Conservation (phyloP, 2,113 vertebrate genomes). For the Puffinus mauretanicus region DNA sequence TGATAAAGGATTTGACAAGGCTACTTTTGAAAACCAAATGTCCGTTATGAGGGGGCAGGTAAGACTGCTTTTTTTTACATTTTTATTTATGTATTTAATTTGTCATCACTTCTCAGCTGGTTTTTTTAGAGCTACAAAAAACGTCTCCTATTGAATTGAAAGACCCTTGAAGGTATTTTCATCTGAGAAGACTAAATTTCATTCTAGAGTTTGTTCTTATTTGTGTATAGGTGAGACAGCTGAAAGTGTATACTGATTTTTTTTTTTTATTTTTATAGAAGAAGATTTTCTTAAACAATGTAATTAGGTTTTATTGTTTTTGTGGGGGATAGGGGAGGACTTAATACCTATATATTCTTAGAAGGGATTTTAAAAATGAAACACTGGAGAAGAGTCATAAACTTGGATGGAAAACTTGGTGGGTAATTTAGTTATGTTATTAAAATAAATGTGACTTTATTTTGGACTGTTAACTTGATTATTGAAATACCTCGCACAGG, state of each 20-base stretch:
- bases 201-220: neutral
- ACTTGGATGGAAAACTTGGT: neutral
- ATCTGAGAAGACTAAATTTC: neutral
- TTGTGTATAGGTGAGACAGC: neutral
- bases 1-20: conserved; percentile 93
- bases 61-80: conserved; percentile 40
- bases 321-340: neutral
- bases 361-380: neutral
- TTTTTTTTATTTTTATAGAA: neutral
- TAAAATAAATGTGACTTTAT: neutral
- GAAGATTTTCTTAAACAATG: neutral
- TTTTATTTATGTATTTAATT: neutral
- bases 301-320: neutral
- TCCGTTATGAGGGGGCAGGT: conserved; percentile 99
- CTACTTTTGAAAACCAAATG: conserved; percentile 97
- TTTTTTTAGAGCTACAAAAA: neutral
- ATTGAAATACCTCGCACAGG: neutral
- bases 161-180: neutral
- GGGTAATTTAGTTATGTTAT: neutral
- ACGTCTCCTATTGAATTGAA: neutral
- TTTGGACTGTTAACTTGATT: neutral
- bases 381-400: neutral
- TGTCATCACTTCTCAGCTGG: neutral
- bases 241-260: neutral
- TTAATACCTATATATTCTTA: neutral